Conservation (phyloP, 2,113 vertebrate genomes). For the Isichthys henryi region DNA sequence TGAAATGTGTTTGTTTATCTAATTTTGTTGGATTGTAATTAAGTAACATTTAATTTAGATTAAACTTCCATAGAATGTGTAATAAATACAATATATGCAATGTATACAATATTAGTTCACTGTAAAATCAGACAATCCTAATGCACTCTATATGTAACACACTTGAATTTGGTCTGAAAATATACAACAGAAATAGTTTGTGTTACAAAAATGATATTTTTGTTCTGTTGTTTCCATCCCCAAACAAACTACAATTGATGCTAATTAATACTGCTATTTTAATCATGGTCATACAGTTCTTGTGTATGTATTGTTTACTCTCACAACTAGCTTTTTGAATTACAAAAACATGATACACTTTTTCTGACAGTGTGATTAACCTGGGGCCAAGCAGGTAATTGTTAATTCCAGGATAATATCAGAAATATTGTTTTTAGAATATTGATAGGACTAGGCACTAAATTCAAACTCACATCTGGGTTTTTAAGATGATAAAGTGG, state of each 20-base stretch:
- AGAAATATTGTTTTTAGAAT: not conserved
- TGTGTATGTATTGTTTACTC: not conserved
- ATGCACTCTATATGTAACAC: conserved; percentile 20
- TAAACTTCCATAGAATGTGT: conserved; percentile 39
- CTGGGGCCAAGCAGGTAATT: not conserved
- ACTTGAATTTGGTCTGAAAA: conserved; percentile 4
- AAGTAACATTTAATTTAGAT: conserved; percentile 33
- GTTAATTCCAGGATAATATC: not conserved
- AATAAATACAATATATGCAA: conserved; percentile 31
- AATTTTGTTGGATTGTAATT: conserved; percentile 40
- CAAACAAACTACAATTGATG: not conserved
- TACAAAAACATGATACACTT: not conserved
- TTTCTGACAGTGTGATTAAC: not conserved
- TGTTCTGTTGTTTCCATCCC: not conserved
- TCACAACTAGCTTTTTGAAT: not conserved
- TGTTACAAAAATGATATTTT: not conserved
- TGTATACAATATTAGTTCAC: conserved; percentile 28
- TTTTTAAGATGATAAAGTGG: not conserved
- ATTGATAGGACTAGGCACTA: not conserved
- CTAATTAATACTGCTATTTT: not conserved
- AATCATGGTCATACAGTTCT: not conserved
- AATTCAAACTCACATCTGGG: not conserved
- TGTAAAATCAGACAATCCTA: conserved; percentile 22
- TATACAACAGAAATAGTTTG: not conserved
- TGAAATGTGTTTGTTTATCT: conserved; percentile 26